A percentile compares a stretch with the other conserved stretches of the same genome.
Conservation (phyloP, 2,797 vertebrate genomes). For the Phalloptychus januarius region DNA sequence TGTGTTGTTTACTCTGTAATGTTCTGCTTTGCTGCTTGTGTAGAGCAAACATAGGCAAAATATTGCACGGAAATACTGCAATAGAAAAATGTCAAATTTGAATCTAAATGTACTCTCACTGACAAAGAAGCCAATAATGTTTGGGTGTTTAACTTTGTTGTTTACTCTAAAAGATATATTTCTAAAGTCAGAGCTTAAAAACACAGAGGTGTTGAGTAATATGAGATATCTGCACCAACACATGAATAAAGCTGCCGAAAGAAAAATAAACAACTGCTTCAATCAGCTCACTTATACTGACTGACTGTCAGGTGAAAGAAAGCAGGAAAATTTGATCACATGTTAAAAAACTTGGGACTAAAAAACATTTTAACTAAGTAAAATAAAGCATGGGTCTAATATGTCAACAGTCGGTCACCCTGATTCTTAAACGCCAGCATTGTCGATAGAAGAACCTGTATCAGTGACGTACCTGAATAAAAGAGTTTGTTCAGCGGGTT, state of each 20-base stretch:
- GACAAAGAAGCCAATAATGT: neutral
- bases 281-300: neutral
- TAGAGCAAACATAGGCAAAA: neutral
- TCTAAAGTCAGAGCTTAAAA: neutral
- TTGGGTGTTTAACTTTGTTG: neutral
- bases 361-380: neutral
- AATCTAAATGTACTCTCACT: neutral
- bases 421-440: neutral
- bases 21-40: neutral
- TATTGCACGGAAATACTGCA: neutral
- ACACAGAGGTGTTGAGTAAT: neutral
- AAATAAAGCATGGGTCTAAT: neutral
- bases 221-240: neutral
- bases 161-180: neutral
- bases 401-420: neutral
- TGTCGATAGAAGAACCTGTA: neutral
- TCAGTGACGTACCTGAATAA: neutral
- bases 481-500: neutral
- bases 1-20: neutral
- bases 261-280: neutral
- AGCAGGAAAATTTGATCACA: neutral
- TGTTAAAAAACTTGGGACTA: neutral
- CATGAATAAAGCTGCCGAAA: neutral
- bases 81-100: neutral
- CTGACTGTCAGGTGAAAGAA: neutral